Evolutionary conservation across 2,797 vertebrate species (phyloP), one percentile per base, ranked within the genome.

Genomic region (Epinephelus malabaricus): DNA sequence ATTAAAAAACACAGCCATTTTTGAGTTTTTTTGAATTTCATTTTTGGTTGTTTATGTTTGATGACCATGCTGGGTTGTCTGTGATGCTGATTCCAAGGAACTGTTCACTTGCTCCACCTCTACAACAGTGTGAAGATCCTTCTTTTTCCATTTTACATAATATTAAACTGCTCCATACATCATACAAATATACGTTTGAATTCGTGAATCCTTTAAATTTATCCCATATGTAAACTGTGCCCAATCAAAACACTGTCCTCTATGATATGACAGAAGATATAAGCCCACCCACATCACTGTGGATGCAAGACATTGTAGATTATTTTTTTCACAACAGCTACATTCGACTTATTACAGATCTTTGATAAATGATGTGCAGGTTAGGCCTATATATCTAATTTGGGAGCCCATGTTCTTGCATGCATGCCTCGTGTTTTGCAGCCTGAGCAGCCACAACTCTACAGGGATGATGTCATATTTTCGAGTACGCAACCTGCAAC

Each of bases 401-500:
- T 63, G 10, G 18, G 34, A 71, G 15, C 14, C 6, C 7, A 12
- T 58, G 51, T 55, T 72, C 2, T 21, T 47, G 60, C 18, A 18
- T 25, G 5, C n/a, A 47, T 64, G 30, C 11, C 49, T n/a, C 69
- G 40, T 45, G 66, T 56, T 27, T 34, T 45, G 53, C 55, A 47
- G 63, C 45, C 54, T 61, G 62, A 60, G 58, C 38, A 73, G 56
- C 46, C 18, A 19, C 71, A 59, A 15, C 82, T 70, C 73, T 78
- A 61, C 59, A 73, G 51, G 60, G 89, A 92, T 95, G 94, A 95
- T 92, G 94, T 95, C 91, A 95, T 95, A 85, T 89, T 94, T 92
- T 92, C 66, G 78, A 94, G 90, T 85, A 90, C 90, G 88, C 92
- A 94, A 91, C 90, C 94, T 88, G 93, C 88, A 95, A 95, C 95